A percentile compares a stretch with the other conserved stretches of the same genome.
Evolutionary conservation across 2,113 vertebrate species (phyloP).

Genomic region (Mesitornis unicolor): DNA sequence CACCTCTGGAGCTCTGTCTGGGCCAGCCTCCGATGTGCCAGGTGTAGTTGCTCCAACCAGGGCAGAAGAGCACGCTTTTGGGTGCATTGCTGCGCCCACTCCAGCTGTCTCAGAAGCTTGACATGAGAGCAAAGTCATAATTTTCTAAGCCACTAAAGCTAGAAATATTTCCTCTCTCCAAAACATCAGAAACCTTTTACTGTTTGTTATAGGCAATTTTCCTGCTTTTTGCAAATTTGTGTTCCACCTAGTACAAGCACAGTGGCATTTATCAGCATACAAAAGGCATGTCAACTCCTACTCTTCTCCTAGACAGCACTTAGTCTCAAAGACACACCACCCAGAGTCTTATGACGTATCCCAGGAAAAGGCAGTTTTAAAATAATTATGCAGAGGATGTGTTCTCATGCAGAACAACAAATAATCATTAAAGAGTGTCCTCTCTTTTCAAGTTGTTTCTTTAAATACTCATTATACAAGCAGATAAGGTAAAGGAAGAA

Average conservation of each 20-base stretch:
- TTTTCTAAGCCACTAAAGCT: background rate
- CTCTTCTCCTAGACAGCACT: background rate
- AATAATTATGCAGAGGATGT: conserved; percentile 43
- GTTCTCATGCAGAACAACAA: conserved; percentile 13
- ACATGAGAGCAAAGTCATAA: background rate
- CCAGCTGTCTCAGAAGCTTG: background rate
- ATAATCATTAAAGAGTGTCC: conserved; percentile 14
- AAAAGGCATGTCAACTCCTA: background rate
- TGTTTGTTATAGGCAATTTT: background rate
- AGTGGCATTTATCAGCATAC: background rate
- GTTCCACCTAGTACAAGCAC: background rate
- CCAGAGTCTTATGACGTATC: background rate
- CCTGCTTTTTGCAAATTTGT: background rate
- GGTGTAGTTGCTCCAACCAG: background rate
- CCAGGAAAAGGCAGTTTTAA: background rate
- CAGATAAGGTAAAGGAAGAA: conserved; percentile 9
- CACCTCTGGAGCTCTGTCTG: background rate
- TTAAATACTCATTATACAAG: conserved; percentile 20
- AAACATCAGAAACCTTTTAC: background rate
- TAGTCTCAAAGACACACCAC: background rate
- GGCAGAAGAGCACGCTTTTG: background rate
- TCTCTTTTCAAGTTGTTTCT: background rate
- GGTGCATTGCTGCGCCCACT: background rate
- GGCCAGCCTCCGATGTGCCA: background rate
- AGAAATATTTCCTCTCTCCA: background rate